Percentiles rank a stretch among this genome's conserved stretches.
phyloP scores from a whole-genome alignment of 2,888 invertebrate species.

The Drosophila ochracea region DNA sequence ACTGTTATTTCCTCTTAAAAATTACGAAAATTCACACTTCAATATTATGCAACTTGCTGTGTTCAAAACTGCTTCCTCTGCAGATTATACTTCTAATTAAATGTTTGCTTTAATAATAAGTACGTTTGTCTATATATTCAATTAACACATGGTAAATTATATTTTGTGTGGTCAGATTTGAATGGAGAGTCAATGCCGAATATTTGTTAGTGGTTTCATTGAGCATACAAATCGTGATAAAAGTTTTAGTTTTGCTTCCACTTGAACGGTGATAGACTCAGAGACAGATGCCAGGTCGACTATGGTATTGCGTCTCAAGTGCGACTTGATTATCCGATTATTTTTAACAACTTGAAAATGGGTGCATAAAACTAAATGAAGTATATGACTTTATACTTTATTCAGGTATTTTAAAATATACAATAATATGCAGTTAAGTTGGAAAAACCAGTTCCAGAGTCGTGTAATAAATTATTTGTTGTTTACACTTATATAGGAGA shows the following conservation, averaged over 20 bases:
- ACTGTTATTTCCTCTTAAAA: background rate
- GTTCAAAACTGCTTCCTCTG: slow-evolving; percentile 26
- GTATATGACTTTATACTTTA: background rate
- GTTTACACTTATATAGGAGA: background rate
- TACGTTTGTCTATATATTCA: background rate
- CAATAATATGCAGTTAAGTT: background rate
- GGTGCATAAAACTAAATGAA: background rate
- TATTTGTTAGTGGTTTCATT: slow-evolving; percentile 23
- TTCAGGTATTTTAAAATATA: background rate
- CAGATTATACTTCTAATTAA: background rate
- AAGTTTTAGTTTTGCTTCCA: slow-evolving; percentile 12
- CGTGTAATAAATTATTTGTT: background rate
- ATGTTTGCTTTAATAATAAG: background rate
- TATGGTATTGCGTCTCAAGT: slow-evolving; percentile 23
- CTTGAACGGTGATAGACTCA: slow-evolving; percentile 26
- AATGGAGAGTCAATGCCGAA: slow-evolving; percentile 39
- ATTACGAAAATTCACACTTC: slow-evolving; percentile 4
- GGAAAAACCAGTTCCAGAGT: slow-evolving; percentile 30
- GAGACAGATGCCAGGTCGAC: slow-evolving; percentile 28
- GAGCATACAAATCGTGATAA: slow-evolving; percentile 33
- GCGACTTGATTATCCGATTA: slow-evolving; percentile 22
- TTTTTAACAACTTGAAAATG: slow-evolving; percentile 8
- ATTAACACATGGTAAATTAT: slow-evolving; percentile 44
- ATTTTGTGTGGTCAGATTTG: slow-evolving; percentile 36
- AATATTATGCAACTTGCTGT: background rate